phyloP scores from a whole-genome alignment of 1,140 invertebrate genomes.

The Zaprionus ornatus region DNA sequence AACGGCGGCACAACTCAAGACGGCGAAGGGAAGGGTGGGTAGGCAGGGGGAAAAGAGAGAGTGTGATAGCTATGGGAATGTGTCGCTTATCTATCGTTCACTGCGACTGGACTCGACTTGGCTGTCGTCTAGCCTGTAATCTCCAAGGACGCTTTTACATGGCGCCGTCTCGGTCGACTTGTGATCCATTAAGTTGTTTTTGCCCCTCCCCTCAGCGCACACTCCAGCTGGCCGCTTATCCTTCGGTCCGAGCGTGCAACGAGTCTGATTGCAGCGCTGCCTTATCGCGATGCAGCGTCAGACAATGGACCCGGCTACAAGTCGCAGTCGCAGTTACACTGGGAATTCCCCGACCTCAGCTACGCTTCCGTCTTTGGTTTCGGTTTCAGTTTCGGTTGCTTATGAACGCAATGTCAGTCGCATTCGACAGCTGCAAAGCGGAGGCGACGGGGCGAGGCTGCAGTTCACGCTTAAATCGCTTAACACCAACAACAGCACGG shows the following conservation, averaged over 20 bases:
- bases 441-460: conserved; percentile 17
- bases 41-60: neutral
- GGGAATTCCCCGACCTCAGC: neutral
- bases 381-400: conserved; percentile 30
- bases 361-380: neutral
- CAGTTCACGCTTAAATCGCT: conserved; percentile 63
- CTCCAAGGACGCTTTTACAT: conserved; percentile 56
- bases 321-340: conserved; percentile 14
- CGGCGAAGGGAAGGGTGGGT: neutral
- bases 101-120: conserved; percentile 42
- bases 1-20: conserved; percentile 4
- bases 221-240: neutral
- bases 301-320: conserved; percentile 61
- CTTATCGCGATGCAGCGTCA: conserved; percentile 65
- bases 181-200: conserved; percentile 56
- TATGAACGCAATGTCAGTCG: conserved; percentile 32
- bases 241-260: neutral
- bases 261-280: conserved; percentile 29
- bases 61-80: conserved; percentile 1
- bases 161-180: conserved; percentile 28
- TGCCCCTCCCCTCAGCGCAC: neutral
- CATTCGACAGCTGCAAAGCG: conserved; percentile 69
- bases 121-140: conserved; percentile 61
- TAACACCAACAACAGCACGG: conserved; percentile 9
- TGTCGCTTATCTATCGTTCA: conserved; percentile 35